Evolutionary conservation across 2,797 vertebrate species (phyloP).

Genomic region (Danio jaintianensis): DNA sequence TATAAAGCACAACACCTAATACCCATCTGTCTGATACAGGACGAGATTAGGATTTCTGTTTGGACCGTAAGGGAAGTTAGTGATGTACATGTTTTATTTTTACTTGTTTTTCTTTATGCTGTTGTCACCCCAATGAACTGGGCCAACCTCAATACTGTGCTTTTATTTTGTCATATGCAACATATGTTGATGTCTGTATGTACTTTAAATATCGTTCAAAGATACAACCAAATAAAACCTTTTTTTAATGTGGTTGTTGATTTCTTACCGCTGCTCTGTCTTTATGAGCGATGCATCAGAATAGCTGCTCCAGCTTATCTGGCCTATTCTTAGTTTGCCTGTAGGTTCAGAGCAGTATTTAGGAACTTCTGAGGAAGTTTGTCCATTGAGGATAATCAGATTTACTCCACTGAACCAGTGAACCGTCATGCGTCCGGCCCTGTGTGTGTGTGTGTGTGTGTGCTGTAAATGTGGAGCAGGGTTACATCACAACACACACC

Average conservation of each 20-base stretch:
- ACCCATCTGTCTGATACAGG: constrained; percentile 39
- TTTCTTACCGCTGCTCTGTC: background rate
- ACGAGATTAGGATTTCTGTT: background rate
- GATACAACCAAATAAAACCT: background rate
- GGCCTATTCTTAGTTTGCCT: background rate
- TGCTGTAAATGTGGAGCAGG: constrained; percentile 1
- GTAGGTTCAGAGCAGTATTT: constrained; percentile 65
- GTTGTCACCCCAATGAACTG: constrained; percentile 65
- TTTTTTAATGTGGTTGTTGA: constrained; percentile 64
- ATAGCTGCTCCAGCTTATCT: background rate
- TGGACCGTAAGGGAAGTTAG: constrained; percentile 58
- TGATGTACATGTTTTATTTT: constrained; percentile 53
- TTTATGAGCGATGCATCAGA: background rate
- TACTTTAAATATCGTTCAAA: constrained; percentile 61
- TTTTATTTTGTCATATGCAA: constrained; percentile 49
- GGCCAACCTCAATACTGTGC: constrained; percentile 65
- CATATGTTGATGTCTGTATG: constrained; percentile 46
- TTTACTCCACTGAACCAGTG: constrained; percentile 42
- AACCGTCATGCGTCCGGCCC: constrained; percentile 1
- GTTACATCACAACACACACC: background rate
- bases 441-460: background rate
- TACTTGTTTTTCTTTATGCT: constrained; percentile 62
- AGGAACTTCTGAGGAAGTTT: constrained; percentile 60
- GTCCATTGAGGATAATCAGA: constrained; percentile 43
- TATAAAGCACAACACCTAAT: constrained; percentile 16